phyloP scores from a whole-genome alignment of 2,888 invertebrate genomes.

The Halictus quadricinctus region DNA sequence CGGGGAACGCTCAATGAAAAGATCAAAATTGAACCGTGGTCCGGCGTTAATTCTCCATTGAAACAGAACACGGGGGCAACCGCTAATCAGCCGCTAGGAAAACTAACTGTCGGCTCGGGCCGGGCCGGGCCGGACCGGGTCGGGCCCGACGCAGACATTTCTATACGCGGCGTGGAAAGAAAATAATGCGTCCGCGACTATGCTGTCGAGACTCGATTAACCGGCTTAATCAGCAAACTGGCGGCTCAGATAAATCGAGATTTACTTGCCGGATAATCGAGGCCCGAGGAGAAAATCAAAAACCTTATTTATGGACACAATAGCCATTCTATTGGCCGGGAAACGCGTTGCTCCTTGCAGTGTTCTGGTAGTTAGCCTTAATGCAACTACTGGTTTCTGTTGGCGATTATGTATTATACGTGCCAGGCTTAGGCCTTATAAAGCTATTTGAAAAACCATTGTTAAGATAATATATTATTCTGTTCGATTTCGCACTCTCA shows the following conservation, averaged over 20 bases:
- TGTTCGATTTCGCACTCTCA: too few species aligned
- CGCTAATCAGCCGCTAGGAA: background rate
- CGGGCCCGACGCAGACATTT: background rate
- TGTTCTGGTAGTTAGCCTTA: background rate
- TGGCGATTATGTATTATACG: too few species aligned
- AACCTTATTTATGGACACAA: background rate
- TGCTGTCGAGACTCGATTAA: background rate
- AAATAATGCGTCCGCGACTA: background rate
- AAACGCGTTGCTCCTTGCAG: background rate
- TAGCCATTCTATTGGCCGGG: background rate
- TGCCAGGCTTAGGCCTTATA: too few species aligned
- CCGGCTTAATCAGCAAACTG: background rate
- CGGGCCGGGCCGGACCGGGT: too few species aligned
- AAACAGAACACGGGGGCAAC: background rate
- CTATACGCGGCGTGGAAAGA: background rate
- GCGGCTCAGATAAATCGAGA: background rate
- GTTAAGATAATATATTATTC: too few species aligned
- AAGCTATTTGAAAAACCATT: too few species aligned
- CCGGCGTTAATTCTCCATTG: background rate
- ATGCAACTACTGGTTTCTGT: background rate
- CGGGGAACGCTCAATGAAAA: conserved; percentile 10
- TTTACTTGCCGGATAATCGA: background rate
- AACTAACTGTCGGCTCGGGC: background rate
- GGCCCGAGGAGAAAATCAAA: background rate
- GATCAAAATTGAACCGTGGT: background rate